Base-by-base conservation (phyloP, 2,797 vertebrate species). In the Tiaroga cobitis region DNA sequence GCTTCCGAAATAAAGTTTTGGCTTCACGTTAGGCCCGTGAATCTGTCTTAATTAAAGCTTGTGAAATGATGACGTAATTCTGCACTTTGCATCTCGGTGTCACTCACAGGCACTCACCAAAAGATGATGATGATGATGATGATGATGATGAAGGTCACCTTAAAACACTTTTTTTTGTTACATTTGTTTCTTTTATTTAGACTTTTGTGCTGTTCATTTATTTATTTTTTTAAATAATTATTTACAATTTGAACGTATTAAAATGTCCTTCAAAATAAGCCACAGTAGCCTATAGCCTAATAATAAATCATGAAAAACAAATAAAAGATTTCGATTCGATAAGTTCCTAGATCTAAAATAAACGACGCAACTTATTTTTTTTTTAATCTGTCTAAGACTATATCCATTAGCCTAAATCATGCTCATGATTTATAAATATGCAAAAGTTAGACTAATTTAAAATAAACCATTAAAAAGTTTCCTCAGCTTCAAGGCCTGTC, bases 1-100 rank as follows among this genome's bases (percentile, higher is more conserved):
- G 26, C 29, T 68, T 39, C 67, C 32, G 32, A 81, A 59, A 81
- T 18, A 77, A 76, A 76, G 73, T 76, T 54, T 68, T 29, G 41
- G 46, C 59, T 54, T 76, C 69, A 34, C 69, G 54, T 73, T 61
- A 61, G 69, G 37, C 63, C 43, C 9, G 16, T 81, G 24, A 8
- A 54, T 49, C 34, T 9, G 4, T 32, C 2, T 63, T 34, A 34
- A 79, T 72, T 61, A 51, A 29, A 61, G 37, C 26, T 43, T 72
- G 77, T 46, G 4, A 49, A 76, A 68, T 41, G 8, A 29, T 43
- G 54, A 41, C 51, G 63, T 82, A 34, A 59, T 80, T 67, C 39
- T 83, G 4, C 8, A 21, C 5, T 54, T 51, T 74, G 34, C 13
- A 43, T 5, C 29, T 34, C 59, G 81, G 39, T 83, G 80, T 84